phyloP scores from a whole-genome alignment of 2,797 vertebrate genomes.

The Chiroxiphia lanceolata region DNA sequence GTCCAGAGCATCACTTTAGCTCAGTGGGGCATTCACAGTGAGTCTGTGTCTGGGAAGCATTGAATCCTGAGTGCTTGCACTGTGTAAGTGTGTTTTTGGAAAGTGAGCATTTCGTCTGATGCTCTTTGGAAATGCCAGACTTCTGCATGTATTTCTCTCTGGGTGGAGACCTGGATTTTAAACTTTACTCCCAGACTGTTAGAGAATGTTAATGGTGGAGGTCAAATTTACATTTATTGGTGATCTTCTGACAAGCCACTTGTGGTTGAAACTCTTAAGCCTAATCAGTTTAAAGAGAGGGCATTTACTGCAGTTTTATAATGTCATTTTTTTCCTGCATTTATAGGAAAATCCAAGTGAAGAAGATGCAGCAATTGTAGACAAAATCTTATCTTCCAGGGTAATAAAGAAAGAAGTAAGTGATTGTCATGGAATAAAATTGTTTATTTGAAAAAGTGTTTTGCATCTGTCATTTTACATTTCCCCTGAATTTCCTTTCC shows the following conservation, averaged over 20 bases:
- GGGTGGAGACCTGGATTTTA: neutral
- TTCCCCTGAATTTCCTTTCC: slow-evolving; percentile 38
- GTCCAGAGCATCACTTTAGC: neutral
- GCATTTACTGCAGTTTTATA: neutral
- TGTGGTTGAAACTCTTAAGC: neutral
- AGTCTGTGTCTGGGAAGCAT: neutral
- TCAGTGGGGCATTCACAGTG: neutral
- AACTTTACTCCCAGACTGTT: neutral
- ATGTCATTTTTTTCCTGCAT: neutral
- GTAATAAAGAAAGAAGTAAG: slow-evolving; percentile 92
- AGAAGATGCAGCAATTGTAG: slow-evolving; percentile 97
- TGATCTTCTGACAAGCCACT: neutral
- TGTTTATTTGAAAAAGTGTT: neutral
- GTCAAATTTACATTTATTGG: neutral
- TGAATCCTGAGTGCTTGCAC: neutral
- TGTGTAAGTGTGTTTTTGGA: neutral
- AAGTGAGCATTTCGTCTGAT: neutral
- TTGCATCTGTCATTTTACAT: neutral
- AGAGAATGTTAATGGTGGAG: neutral
- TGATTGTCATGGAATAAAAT: slow-evolving; percentile 1
- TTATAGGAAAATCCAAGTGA: slow-evolving; percentile 95
- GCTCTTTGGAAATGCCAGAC: neutral
- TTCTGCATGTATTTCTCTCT: neutral
- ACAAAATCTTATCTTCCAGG: slow-evolving; percentile 95
- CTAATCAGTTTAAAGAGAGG: neutral